Evolutionary conservation across 2,888 invertebrate species (phyloP).

Genomic region (Aphodius sticticus): DNA sequence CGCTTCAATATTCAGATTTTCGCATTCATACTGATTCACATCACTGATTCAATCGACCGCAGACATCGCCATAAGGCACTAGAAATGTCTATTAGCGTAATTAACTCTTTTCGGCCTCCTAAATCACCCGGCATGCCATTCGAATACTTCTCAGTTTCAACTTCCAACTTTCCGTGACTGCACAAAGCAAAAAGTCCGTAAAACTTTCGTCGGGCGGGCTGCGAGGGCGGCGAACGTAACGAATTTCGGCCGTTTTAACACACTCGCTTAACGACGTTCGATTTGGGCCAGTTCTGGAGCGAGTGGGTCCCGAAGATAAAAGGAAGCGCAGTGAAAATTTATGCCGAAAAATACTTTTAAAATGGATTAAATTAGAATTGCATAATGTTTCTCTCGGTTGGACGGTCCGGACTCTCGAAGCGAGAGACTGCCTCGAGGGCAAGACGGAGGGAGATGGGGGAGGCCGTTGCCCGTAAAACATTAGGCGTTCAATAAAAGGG

Average conservation of each 20-base stretch:
- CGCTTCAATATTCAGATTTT: too few species aligned
- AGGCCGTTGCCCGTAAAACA: slow-evolving; percentile 31
- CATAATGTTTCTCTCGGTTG: slow-evolving; percentile 29
- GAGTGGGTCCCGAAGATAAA: background rate
- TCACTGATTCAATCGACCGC: background rate
- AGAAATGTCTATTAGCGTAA: background rate
- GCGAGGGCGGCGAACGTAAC: background rate
- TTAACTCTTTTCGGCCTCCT: background rate
- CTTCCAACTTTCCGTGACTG: slow-evolving; percentile 4
- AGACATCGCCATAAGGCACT: background rate
- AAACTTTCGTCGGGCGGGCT: background rate
- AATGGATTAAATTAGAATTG: slow-evolving; percentile 38
- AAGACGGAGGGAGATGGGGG: background rate
- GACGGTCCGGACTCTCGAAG: background rate
- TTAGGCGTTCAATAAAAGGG: slow-evolving; percentile 37
- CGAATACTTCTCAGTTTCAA: background rate
- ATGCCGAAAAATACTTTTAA: slow-evolving; percentile 34
- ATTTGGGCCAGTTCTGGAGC: background rate
- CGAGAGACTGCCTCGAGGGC: slow-evolving; percentile 17
- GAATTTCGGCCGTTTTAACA: background rate
- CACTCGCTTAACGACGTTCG: slow-evolving; percentile 4
- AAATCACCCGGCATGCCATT: background rate
- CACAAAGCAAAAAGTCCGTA: background rate
- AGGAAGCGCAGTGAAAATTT: slow-evolving; percentile 20
- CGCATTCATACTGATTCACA: too few species aligned